A percentile compares a stretch with the other conserved stretches of the same genome.
Evolutionary conservation across 2,888 invertebrate species (phyloP).

Genomic region (Tetrapedia diversipes): DNA sequence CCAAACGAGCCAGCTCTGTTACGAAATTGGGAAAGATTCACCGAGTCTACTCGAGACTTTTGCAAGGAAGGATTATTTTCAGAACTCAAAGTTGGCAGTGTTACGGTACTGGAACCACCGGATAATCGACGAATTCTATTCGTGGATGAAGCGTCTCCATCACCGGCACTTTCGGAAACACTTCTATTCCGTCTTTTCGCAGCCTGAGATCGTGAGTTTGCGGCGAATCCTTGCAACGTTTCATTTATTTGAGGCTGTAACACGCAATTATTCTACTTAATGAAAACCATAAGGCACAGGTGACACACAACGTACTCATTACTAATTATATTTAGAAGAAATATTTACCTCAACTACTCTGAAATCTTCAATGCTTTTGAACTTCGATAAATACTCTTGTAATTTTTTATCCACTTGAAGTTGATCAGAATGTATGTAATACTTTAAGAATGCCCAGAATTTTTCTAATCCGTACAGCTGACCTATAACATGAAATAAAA

Average conservation of each 20-base stretch:
- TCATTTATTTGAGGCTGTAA: constrained; percentile 87
- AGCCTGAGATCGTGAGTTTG: constrained; percentile 82
- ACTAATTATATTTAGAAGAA: not conserved
- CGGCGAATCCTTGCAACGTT: constrained; percentile 84
- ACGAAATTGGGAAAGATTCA: constrained; percentile 76
- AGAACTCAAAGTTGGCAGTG: constrained; percentile 69
- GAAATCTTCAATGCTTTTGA: constrained; percentile 95
- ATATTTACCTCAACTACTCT: constrained; percentile 88
- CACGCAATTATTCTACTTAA: constrained; percentile 37
- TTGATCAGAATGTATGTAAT: constrained; percentile 92
- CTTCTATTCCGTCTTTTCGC: constrained; percentile 86
- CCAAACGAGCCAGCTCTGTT: constrained; percentile 80
- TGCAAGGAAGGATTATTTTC: constrained; percentile 62
- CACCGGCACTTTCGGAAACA: constrained; percentile 86
- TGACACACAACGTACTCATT: not conserved
- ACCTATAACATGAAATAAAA: constrained; percentile 84
- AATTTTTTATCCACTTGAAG: constrained; percentile 90
- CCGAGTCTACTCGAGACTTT: constrained; percentile 71
- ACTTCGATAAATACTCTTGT: constrained; percentile 89
- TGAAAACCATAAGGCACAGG: not conserved
- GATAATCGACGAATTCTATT: constrained; percentile 80
- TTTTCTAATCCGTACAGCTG: constrained; percentile 99
- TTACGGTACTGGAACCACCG: constrained; percentile 79
- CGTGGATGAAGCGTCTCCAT: constrained; percentile 72
- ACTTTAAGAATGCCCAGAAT: constrained; percentile 99